These are phyloP conservation scores for Podarcis muralis DNA, from an alignment of 2,113 vertebrate species.

Conservation along the genomic window DNA sequence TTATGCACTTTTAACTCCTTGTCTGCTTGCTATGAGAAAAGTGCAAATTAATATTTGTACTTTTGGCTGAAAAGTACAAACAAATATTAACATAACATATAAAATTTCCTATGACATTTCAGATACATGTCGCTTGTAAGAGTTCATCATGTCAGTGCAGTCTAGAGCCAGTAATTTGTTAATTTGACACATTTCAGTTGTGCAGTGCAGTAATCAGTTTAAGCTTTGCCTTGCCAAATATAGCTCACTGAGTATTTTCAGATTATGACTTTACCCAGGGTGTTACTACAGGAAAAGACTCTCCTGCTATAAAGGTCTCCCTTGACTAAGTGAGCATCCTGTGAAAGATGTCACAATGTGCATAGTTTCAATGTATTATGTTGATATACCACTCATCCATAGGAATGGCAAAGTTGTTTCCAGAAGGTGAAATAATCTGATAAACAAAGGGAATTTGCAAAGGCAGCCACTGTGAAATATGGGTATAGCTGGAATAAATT, in stretches of 20 bases:
- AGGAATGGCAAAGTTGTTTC: neutral
- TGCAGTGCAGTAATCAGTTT: neutral
- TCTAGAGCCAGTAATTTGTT: neutral
- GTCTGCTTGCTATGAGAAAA: neutral
- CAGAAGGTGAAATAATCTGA: neutral
- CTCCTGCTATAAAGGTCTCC: neutral
- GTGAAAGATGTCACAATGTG: neutral
- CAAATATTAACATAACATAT: neutral
- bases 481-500: neutral
- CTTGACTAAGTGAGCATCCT: no score
- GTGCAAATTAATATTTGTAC: neutral
- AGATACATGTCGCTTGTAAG: neutral
- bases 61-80: neutral
- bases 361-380: neutral
- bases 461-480: neutral
- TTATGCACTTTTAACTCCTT: neutral
- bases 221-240: neutral
- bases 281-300: neutral
- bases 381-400: neutral
- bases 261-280: neutral
- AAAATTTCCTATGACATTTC: neutral
- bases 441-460: neutral
- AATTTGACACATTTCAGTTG: neutral
- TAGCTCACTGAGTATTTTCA: neutral
- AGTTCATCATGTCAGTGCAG: neutral